Conservation (phyloP, 2,113 vertebrate species). For the Apteryx owenii region DNA sequence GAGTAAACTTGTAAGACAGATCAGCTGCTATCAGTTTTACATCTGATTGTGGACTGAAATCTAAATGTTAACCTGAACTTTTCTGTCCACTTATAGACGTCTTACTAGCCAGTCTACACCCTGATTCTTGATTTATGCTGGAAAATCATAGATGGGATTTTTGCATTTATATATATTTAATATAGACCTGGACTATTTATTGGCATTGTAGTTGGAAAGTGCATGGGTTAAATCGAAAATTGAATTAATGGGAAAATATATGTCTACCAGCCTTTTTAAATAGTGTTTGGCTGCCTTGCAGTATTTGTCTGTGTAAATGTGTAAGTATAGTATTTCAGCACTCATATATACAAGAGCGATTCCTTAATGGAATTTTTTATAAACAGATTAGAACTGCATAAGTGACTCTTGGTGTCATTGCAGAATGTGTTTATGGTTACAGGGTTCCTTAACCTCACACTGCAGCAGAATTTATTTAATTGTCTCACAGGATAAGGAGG, state of each 20-base stretch:
- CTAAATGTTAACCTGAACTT: neutral
- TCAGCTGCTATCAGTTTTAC: neutral
- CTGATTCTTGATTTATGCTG: neutral
- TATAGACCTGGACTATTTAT: neutral
- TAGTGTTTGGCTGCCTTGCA: neutral
- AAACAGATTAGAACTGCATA: neutral
- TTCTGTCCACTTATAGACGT: neutral
- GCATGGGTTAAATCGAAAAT: neutral
- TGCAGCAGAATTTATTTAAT: neutral
- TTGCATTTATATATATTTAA: no score
- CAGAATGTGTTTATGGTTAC: neutral
- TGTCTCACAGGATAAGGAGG: neutral
- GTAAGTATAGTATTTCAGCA: neutral
- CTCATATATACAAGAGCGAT: neutral
- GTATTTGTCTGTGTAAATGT: neutral
- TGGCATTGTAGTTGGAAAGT: neutral
- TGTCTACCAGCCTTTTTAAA: neutral
- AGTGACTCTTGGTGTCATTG: neutral
- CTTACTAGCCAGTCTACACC: neutral
- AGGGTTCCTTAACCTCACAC: neutral
- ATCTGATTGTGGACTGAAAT: neutral
- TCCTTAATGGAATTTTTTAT: neutral
- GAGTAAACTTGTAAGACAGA: neutral
- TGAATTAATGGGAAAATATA: neutral
- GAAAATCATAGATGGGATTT: neutral